Evolutionary conservation across 2,113 vertebrate genomes (phyloP), one percentile per base, ranked within the genome.

Genomic region (Tragelaphus buxtoni): DNA sequence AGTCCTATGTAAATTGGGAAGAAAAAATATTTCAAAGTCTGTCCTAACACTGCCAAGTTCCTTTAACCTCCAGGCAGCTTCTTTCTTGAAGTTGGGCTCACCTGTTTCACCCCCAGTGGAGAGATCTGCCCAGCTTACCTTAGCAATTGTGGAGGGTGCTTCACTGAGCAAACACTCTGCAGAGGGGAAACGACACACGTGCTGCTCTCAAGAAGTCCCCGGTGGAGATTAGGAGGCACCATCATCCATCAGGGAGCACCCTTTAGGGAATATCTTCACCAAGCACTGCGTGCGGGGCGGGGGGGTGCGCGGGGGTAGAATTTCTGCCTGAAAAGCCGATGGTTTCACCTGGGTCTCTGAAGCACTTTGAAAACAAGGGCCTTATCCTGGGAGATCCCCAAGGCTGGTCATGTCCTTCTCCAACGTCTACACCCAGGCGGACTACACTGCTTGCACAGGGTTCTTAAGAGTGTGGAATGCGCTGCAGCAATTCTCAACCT

Each of bases 361-460:
- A 58, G 87, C 56, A 3, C 61, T 85, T 51, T 8, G 56, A 42
- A 56, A 10, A n/a, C 8, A 22, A 39, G 8, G 16, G 55, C 18
- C 28, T 58, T 11, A 2, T 24, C 39, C 53, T 45, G 24, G n/a
- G 49, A 35, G 5, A 69, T 18, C 35, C 51, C 84, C 9, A 22
- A 58, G 14, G 24, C 2, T 39, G 28, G 42, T 24, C 16, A 13
- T 11, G 5, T 14, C 88, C n/a, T 76, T 39, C 13, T 35, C 45
- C 30, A 4, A n/a, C 2, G 32, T 9, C 49, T 42, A 4, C 22
- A 22, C 17, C n/a, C 39, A 53, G 49, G 18, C 4, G 77, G 18
- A n/a, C 10, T 11, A 8, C 18, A 53, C 18, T 39, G 49, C 49
- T 0, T 1, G 4, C 2, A 2, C n/a, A 32, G 42, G 14, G 30